A percentile compares a stretch with the other conserved stretches of the same genome.
phyloP scores from a whole-genome alignment of 2,888 invertebrate genomes.

The Lycophotia porphyrea region DNA sequence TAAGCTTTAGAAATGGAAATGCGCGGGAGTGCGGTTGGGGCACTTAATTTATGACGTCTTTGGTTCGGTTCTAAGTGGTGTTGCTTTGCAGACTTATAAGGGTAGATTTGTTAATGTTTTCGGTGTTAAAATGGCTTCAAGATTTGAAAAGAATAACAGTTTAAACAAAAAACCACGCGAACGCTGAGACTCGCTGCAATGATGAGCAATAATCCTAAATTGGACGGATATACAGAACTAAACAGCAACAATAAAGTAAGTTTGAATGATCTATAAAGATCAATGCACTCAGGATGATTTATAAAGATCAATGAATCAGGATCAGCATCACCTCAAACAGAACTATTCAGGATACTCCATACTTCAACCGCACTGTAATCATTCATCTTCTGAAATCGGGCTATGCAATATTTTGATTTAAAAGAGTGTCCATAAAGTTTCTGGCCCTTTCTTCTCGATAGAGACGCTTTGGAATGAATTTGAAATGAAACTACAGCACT shows the following conservation, averaged over 20 bases:
- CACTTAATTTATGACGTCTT: slow-evolving; percentile 58
- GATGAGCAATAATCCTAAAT: background rate
- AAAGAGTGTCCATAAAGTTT: too few species aligned
- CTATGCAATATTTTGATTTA: too few species aligned
- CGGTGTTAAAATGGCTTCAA: background rate
- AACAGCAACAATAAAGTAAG: background rate
- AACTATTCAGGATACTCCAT: background rate
- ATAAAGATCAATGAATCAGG: background rate
- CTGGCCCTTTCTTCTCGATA: too few species aligned
- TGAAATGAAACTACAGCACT: too few species aligned
- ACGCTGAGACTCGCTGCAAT: background rate
- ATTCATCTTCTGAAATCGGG: background rate
- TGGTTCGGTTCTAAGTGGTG: slow-evolving; percentile 35
- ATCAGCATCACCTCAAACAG: background rate
- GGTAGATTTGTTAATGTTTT: background rate
- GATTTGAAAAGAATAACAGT: background rate
- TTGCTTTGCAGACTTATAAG: background rate
- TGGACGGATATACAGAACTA: background rate
- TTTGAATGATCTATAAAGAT: background rate
- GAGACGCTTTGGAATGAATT: too few species aligned
- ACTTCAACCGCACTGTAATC: background rate
- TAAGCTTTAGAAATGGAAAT: slow-evolving; percentile 66
- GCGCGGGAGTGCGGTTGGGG: slow-evolving; percentile 44
- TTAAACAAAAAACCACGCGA: background rate
- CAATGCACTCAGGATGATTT: background rate